Percentiles rank a stretch among this genome's conserved stretches.
These are phyloP conservation scores for Falco biarmicus DNA, from an alignment of 2,797 vertebrate genomes.

Conservation along the genomic window DNA sequence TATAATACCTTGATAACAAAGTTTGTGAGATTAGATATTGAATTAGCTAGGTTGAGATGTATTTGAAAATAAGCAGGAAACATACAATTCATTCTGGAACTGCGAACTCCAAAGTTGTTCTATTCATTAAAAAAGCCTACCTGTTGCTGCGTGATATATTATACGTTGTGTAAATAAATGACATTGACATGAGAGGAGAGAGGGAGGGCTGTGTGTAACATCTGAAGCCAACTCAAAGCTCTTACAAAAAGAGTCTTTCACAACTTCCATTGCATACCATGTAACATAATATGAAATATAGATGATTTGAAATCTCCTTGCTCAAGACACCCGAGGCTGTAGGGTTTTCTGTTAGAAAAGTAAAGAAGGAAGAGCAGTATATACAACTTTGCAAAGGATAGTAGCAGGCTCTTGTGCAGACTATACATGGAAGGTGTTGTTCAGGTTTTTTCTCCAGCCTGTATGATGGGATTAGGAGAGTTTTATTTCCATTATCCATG, in stretches of 20 bases:
- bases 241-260: background rate
- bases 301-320: background rate
- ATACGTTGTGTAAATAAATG: background rate
- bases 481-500: background rate
- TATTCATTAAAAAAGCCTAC: background rate
- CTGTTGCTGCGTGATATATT: background rate
- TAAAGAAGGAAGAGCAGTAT: background rate
- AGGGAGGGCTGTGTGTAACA: background rate
- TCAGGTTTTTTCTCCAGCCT: background rate
- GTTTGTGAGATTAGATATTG: constrained; percentile 13
- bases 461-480: background rate
- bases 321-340: accelerated
- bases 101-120: background rate
- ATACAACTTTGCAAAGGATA: background rate
- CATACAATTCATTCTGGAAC: background rate
- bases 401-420: background rate
- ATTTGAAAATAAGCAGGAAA: constrained; percentile 19
- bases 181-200: background rate
- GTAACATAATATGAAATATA: background rate
- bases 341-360: background rate
- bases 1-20: constrained; percentile 34
- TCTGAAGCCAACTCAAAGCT: background rate
- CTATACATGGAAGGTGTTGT: background rate
- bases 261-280: background rate
- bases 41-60: background rate